Percentiles rank a stretch among this genome's conserved stretches.
Evolutionary conservation across 1,140 invertebrate species (phyloP).

Genomic region (Rhopalosiphum maidis): DNA sequence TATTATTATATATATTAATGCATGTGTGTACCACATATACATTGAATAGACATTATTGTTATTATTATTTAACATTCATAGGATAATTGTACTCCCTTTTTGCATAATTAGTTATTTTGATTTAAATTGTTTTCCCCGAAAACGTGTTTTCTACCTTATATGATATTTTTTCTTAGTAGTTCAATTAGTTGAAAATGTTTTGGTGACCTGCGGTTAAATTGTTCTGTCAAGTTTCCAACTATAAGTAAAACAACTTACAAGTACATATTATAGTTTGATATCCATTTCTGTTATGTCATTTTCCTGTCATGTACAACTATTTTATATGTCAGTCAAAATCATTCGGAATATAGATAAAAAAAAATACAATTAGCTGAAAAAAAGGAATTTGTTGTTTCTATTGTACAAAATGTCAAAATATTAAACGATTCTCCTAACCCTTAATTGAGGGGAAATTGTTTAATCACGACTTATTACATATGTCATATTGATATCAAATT

Average conservation of each 20-base stretch:
- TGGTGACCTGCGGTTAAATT: background rate
- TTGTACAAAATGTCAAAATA: background rate
- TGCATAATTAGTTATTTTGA: background rate
- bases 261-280: background rate
- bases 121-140: background rate
- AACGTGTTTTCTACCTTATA: background rate
- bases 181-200: background rate
- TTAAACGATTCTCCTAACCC: background rate
- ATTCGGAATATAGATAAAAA: background rate
- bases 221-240: background rate
- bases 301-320: background rate
- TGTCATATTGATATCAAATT: background rate
- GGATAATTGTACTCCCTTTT: background rate
- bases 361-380: background rate
- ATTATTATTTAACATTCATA: background rate
- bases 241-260: constrained; percentile 1
- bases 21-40: background rate
- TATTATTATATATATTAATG: background rate
- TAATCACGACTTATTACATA: background rate
- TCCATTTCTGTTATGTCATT: background rate
- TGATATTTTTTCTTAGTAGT: background rate
- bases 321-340: background rate
- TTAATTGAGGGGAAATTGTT: too few species aligned
- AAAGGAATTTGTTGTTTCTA: background rate
- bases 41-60: background rate